Percentiles rank a stretch among this genome's conserved stretches.
Conservation (phyloP, 2,797 vertebrate species). For the Erithacus rubecula region DNA sequence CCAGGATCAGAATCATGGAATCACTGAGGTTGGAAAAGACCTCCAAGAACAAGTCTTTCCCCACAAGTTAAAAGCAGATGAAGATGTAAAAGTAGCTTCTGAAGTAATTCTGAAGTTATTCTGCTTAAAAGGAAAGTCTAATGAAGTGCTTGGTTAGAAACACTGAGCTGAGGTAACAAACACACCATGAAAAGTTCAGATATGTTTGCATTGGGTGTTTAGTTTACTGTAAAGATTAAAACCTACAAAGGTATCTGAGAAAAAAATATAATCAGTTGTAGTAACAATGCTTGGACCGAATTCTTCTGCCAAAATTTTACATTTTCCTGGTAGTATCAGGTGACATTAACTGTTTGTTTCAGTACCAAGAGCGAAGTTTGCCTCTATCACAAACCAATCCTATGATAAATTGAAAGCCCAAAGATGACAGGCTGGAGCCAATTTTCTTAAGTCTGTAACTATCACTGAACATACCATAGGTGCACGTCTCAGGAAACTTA, state of each 20-base stretch:
- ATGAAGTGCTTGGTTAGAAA: not conserved
- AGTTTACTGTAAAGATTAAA: not conserved
- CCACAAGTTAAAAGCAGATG: not conserved
- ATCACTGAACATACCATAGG: not conserved
- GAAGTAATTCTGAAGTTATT: not conserved
- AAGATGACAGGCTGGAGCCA: not conserved
- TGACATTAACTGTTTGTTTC: not conserved
- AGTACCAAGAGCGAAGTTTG: not conserved
- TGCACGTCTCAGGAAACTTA: not conserved
- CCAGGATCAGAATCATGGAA: not conserved
- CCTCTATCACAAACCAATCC: not conserved
- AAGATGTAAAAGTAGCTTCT: not conserved
- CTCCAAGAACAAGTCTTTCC: not conserved
- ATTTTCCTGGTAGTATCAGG: not conserved
- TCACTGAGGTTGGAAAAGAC: not conserved
- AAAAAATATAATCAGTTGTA: not conserved
- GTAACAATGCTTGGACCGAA: rapidly evolving
- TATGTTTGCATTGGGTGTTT: not conserved
- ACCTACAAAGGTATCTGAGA: not conserved
- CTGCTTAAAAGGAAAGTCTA: not conserved
- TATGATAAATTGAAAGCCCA: not conserved
- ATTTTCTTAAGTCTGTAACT: not conserved
- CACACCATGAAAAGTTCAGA: not conserved
- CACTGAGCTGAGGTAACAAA: not conserved
- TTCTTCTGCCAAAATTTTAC: not conserved